Evolutionary conservation across 2,797 vertebrate species (phyloP), one percentile per base, ranked within the genome.

Genomic region (Crenichthys baileyi): DNA sequence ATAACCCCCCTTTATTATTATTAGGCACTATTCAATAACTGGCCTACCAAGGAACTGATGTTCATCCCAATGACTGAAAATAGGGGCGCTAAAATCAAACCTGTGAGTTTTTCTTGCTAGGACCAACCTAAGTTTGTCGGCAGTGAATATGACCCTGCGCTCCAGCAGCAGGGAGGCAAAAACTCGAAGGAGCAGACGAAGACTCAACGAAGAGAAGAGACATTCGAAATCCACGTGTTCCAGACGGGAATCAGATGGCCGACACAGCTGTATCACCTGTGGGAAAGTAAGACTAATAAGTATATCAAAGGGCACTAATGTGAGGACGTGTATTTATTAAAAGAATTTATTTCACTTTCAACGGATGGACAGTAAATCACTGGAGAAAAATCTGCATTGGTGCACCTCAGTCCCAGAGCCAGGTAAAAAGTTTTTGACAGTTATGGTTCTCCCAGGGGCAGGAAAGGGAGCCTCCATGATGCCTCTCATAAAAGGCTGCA

Each of bases 391-490:
- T 22, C 11, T 0, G 11, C n/a, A 55, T 65, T n/a, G 5, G 31
- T 83, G 93, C 90, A 99, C 98, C 96, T 99, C 98, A n/a, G 97
- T 99, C 77, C 98, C 98, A 9, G 98, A 98, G 72, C 98, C 98
- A 7, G 98, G 98, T 70, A 99, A 94, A 90, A 99, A 99, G 95
- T 97, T 99, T 93, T 98, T 99, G 91, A 99, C 96, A 18, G 96
- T 93, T 89, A 99, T 97, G 0, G 97, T 99, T 77, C 97, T 95
- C 46, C 98, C 98, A 73, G 98, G 95, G 75, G 98, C 98, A 18
- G 98, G 98, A 87, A 99, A 99, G 1, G 98, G 98, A 79, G 98
- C 98, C 87, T 99, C 98, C 97, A 99, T 98, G 82, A 99, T 97
- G 63, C 97, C 97, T 88, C 98, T 97, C 98, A 99, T 99, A 79